Percentiles rank a stretch among this genome's conserved stretches.
Evolutionary conservation across 2,888 invertebrate genomes (phyloP).

Genomic region (Palloptera scutellata): DNA sequence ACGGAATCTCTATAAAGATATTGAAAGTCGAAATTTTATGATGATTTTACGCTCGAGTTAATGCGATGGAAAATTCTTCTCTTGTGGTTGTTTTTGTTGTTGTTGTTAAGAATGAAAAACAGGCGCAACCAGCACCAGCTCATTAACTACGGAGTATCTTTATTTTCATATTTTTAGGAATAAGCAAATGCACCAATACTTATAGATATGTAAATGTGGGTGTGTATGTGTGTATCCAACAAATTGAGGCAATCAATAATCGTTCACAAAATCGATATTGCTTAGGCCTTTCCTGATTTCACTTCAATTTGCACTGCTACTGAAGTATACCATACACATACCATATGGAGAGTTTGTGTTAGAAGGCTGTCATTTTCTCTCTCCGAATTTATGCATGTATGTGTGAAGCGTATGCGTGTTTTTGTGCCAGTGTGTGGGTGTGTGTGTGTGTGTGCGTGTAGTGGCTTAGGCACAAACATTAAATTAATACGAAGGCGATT

Average conservation of each 20-base stretch:
- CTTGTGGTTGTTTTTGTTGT: too few species aligned
- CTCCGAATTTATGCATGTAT: too few species aligned
- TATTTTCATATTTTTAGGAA: too few species aligned
- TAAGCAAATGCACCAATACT: background rate
- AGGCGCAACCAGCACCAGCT: background rate
- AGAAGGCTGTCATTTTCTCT: too few species aligned
- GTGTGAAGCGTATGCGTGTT: too few species aligned
- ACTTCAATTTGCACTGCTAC: too few species aligned
- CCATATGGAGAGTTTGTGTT: too few species aligned
- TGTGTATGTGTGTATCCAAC: conserved; percentile 25
- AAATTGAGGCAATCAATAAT: conserved; percentile 40
- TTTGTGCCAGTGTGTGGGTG: background rate
- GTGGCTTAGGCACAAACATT: background rate
- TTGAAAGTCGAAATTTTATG: conserved; percentile 16
- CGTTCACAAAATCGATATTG: conserved; percentile 46
- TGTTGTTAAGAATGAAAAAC: conserved; percentile 8
- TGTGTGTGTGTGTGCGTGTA: background rate
- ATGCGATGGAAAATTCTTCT: conserved; percentile 19
- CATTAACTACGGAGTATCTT: too few species aligned
- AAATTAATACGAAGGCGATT: background rate
- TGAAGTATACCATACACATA: too few species aligned
- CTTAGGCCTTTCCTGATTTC: too few species aligned
- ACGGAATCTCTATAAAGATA: too few species aligned
- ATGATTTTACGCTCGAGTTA: conserved; percentile 24
- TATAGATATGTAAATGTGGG: conserved; percentile 25